Evolutionary conservation across 2,113 vertebrate genomes (phyloP).

Genomic region (Dermatemys mawii): DNA sequence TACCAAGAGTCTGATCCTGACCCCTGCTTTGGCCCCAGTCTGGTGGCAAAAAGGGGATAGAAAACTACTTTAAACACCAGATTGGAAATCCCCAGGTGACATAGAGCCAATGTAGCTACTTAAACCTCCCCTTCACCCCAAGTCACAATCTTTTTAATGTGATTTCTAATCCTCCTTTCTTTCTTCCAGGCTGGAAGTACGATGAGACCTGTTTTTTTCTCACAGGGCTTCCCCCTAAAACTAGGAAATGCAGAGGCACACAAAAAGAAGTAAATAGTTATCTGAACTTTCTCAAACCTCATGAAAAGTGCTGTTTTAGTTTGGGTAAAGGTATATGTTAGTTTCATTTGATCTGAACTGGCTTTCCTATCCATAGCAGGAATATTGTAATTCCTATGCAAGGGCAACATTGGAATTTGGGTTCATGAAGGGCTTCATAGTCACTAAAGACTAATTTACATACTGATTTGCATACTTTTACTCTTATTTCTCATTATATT

Average conservation of each 20-base stretch:
- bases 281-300: neutral
- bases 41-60: neutral
- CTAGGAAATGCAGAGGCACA: neutral
- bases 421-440: conserved; percentile 14
- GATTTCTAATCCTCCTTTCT: neutral
- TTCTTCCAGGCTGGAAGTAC: neutral
- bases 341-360: neutral
- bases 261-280: neutral
- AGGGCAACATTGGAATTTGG: conserved; percentile 37
- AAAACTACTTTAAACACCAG: neutral
- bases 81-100: neutral
- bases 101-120: neutral
- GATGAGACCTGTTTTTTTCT: neutral
- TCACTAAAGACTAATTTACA: conserved; percentile 63
- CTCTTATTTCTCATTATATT: neutral
- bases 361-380: neutral
- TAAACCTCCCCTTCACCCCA: neutral
- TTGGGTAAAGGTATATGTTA: neutral
- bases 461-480: conserved; percentile 51
- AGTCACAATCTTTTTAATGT: neutral
- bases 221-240: neutral
- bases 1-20: fast-evolving
- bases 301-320: neutral
- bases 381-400: conserved; percentile 8
- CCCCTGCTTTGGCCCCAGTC: neutral